Evolutionary conservation across 1,140 invertebrate genomes (phyloP), one percentile per base, ranked within the genome.

Genomic region (Scaptodrosophila lebanonensis): DNA sequence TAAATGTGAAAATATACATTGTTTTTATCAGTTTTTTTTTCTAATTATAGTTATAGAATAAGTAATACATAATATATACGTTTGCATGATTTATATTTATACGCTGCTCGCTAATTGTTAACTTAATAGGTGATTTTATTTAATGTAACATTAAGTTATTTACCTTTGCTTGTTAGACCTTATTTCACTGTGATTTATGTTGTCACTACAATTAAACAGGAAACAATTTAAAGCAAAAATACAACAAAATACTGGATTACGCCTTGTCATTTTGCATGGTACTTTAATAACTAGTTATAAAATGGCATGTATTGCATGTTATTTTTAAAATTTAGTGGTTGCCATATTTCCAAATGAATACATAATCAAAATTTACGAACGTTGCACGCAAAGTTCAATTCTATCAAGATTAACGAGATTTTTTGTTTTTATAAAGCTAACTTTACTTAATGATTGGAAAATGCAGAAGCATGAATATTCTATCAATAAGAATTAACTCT

Each of bases 1-100:
- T 72, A 68, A 77, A 82, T n/a, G 39, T 73, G 72, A 79, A 77
- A 79, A 68, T 77, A 79, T 79, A 79, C 64, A 79, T 72, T 17
- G 16, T 12, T 66, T 33, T 42, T 40, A 51, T 39, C n/a, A 1
- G 29, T 38, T 29, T 51, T 18, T 58, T 36, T 71, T 61, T 66
- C 20, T 50, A 76, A 76, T 75, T 79, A 72, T 77, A 77, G 29
- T 77, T 79, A 73, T 71, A 79, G 50, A 79, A 61, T 77, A 77
- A 73, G 72, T 79, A 77, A 77, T 73, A 72, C n/a, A 43, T 77
- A 77, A 77, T 79, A 77, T 68, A n/a, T n/a, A 50, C 44, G 44
- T 57, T 65, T 67, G 61, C 65, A 68, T 43, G 64, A 79, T 68
- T 71, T 68, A 67, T 72, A 57, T 65, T 72, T 65, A 77, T 77